Base-by-base conservation (phyloP, 2,888 invertebrate genomes). In the Andrena haemorrhoa region DNA sequence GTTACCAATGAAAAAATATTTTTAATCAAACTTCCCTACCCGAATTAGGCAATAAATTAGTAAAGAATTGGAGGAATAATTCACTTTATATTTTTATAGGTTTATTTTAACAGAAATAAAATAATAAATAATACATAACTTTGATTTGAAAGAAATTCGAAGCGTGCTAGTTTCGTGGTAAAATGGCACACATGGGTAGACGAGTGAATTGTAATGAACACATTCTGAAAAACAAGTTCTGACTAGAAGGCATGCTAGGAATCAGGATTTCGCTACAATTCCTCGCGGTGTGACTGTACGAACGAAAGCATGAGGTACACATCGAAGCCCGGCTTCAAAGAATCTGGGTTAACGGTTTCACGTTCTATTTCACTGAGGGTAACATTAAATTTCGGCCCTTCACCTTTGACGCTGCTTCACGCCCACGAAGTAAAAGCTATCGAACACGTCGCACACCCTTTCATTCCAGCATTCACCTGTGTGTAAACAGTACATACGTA, bases 311-410 rank as follows among this genome's bases (percentile, higher is more conserved):
- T 71, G 78, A 79, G 78, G 35, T 10, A 4, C 23, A 26, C 51
- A 68, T 56, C 29, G 75, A 51, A 64, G 65, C 35, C 4, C 16
- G 31, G 68, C 79, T 73, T 75, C 70, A 87, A 78, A 83, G 79
- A 82, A 88, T 88, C 80, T 86, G 72, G 87, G 82, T 87, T 84
- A 88, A 82, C 82, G 78, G 68, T 85, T 71, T 79, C 69, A 72
- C 60, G 79, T 85, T 85, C 75, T 84, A 75, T 82, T 79, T 75
- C 73, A 64, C 66, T 68, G 63, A 66, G 61, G 73, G 56, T 82
- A 82, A 79, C 87, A 75, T 82, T 86, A 87, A 87, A 79, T 85
- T 75, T 75, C 66, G 74, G 56, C 61, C 49, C 47, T 63, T 63
- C 58, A 49, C 53, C 68, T 74, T 61, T 72, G 76, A 82, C 71